Base-by-base conservation (phyloP, 1,140 invertebrate genomes). In the Drosophila bocqueti region DNA sequence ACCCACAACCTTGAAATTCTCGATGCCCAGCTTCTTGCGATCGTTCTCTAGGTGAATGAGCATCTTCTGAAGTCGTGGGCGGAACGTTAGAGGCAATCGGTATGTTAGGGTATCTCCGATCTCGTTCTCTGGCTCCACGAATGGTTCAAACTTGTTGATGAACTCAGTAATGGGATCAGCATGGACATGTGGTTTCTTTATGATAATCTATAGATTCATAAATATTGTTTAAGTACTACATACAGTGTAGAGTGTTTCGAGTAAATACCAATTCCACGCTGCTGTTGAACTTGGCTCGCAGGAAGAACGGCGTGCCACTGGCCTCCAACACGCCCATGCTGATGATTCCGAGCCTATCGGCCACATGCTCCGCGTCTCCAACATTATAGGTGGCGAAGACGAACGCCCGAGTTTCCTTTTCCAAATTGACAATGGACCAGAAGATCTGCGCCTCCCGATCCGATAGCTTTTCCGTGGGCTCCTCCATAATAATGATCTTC, bases 261-360 rank as follows among this genome's bases (percentile, higher is more conserved):
- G 40, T 29, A 24, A 26, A 87, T 55, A 94, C 94, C 65, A 99
- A 94, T 93, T 98, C 97, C 93, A 98, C 98, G 31, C 96, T 97
- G 67, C 97, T 96, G 52, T 97, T 97, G 85, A 98, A 98, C 93
- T 96, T 97, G 79, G 97, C 97, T 83, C 98, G 97, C 21, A 98
- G 93, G 92, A 98, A 98, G 18, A 98, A 92, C 0, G 97, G 97
- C 21, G 96, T 97, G 8, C 97, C 97, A 36, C 80, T 91, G 2
- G 91, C 87, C 52, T 83, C 75, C 1, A 92, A 54, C 2, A 79
- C 55, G 36, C 91, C 91, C 72, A 90, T 67, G 45, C 61, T 86
- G 1, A 92, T 13, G 4, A 92, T 66, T 7, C 73, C 91, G 34
- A 92, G 77, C 21, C 91, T 89, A 78, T 92, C 82, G 16, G 81